Evolutionary conservation across 2,797 vertebrate genomes (phyloP), one percentile per base, ranked within the genome.

Genomic region (Microctenopoma steveboyesi): DNA sequence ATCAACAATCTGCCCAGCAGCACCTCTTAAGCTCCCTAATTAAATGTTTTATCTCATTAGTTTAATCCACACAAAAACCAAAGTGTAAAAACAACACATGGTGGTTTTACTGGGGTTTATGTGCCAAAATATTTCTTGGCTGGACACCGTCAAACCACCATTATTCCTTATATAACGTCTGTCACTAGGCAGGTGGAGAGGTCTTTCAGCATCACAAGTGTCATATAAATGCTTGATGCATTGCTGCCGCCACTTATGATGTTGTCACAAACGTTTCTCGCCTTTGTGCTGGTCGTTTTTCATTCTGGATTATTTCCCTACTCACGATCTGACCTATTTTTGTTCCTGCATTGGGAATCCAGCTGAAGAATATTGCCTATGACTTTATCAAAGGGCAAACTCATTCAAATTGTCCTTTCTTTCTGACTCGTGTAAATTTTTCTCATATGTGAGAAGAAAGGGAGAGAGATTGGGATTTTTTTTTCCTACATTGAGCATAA

Each of bases 311-410:
- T 53, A 71, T 82, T 76, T 74, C 40, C 46, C 45, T 48, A 28
- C 72, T 74, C 64, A 42, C 63, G 63, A 63, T 64, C 55, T 62
- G 60, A 81, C 69, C 75, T 64, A 66, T 58, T 79, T 80, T 51
- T 18, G 16, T 73, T 49, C 27, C 65, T 47, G 61, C 76, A 64
- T 50, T 47, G 5, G 59, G 75, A 83, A 79, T 72, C 62, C 56
- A 15, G 49, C 40, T 14, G 39, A 70, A 47, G 61, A 82, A 65
- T 81, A 78, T 76, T 69, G 28, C 69, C 51, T 71, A 62, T 73
- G 55, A 75, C 82, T 72, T 77, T 76, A 72, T 80, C 74, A 75
- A 81, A 88, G 66, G 73, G 65, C 72, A 85, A 81, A 86, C 71
- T 83, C 74, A 70, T 86, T 68, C 82, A 76, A 87, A 83, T 69